A percentile compares a stretch with the other conserved stretches of the same genome.
Conservation (phyloP, 1,140 invertebrate species). For the Anoplolepis gracilipes region DNA sequence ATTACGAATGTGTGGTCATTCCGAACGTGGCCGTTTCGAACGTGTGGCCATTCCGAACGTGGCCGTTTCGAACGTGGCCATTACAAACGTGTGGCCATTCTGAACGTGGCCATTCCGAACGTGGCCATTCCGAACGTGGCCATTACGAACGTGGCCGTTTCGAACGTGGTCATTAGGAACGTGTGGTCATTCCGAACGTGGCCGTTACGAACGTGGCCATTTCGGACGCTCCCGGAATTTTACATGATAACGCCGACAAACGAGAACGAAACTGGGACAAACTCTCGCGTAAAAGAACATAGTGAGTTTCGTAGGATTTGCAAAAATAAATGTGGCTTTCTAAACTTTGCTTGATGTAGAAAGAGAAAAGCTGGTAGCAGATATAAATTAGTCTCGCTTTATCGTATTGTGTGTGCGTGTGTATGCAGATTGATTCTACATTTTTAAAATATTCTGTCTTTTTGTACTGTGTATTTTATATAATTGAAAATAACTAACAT, state of each 20-base stretch:
- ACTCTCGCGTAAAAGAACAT: conserved; percentile 42
- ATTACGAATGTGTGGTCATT: too few species aligned
- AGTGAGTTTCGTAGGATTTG: conserved; percentile 41
- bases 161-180: too few species aligned
- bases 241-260: conserved; percentile 60
- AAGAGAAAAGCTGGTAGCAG: conserved; percentile 2
- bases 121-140: too few species aligned
- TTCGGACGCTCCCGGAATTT: too few species aligned
- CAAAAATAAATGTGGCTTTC: conserved; percentile 58
- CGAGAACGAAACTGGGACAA: conserved; percentile 58
- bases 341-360: conserved; percentile 47
- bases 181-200: too few species aligned
- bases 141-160: too few species aligned
- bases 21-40: too few species aligned
- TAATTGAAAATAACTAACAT: neutral
- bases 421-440: neutral
- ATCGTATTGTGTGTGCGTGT: neutral
- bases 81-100: too few species aligned
- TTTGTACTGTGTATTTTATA: neutral
- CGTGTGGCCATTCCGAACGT: too few species aligned
- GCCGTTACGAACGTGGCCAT: too few species aligned
- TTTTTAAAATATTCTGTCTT: neutral
- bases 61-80: too few species aligned
- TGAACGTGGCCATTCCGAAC: too few species aligned
- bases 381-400: conserved; percentile 36